Conservation (phyloP, 2,113 vertebrate genomes). For the Raphicerus campestris region DNA sequence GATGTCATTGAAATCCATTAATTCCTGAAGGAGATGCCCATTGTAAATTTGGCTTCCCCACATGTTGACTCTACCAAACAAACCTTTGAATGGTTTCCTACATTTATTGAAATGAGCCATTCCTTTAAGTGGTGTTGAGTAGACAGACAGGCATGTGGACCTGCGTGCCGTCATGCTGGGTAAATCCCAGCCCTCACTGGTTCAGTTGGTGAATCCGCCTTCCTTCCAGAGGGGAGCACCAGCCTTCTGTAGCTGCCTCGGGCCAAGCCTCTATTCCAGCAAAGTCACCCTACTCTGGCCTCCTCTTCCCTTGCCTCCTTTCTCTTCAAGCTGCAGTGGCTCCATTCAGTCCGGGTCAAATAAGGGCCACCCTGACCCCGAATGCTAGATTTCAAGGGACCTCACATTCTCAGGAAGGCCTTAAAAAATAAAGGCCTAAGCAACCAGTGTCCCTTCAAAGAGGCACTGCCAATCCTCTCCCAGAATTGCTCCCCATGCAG, state of each 20-base stretch:
- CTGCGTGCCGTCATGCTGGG: not conserved
- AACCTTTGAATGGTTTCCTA: not conserved
- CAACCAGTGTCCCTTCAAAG: conserved; percentile 17
- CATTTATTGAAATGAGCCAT: fast-evolving
- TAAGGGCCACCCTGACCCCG: not conserved
- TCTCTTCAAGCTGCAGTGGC: not conserved
- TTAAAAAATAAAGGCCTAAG: conserved; percentile 48
- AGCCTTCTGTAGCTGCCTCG: fast-evolving
- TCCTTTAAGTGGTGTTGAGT: not conserved
- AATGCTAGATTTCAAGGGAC: not conserved
- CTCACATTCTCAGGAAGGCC: conserved; percentile 7
- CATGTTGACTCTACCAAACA: not conserved
- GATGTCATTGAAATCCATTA: not conserved
- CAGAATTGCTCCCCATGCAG: conserved; percentile 36
- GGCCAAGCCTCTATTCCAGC: not conserved
- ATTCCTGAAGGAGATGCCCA: not conserved
- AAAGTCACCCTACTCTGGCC: not conserved
- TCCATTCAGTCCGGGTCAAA: not conserved
- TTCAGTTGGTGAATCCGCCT: not conserved
- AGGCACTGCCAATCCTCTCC: conserved; percentile 37
- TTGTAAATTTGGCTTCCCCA: not conserved
- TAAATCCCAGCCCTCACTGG: not conserved
- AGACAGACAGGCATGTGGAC: not conserved
- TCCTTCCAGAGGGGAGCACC: not conserved
- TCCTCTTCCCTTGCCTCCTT: not conserved